Evolutionary conservation across 92 coral and sea anemone species (phyloP).

Genomic region (Parazoanthus swiftii): DNA sequence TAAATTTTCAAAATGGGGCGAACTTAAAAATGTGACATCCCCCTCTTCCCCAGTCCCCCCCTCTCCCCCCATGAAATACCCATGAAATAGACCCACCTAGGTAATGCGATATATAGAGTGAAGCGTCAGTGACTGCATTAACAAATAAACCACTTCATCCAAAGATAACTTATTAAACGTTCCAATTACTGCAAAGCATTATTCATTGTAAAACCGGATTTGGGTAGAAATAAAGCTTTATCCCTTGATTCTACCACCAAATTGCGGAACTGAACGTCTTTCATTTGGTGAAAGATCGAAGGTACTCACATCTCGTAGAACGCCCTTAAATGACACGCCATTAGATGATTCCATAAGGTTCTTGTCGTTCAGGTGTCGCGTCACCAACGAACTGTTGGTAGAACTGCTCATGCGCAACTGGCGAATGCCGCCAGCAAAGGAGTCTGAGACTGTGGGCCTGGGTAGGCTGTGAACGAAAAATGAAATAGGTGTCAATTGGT

Average conservation of each 20-base stretch:
- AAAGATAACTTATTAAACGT: too few relatives aligned
- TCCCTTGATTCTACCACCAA: neutral
- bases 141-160: too few relatives aligned
- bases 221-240: neutral
- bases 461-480: conserved; percentile 51
- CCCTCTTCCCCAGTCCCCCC: too few relatives aligned
- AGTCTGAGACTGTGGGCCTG: conserved; percentile 49
- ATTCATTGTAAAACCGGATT: too few relatives aligned
- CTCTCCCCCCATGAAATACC: too few relatives aligned
- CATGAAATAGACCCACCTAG: too few relatives aligned
- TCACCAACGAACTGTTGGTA: conserved; percentile 45
- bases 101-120: too few relatives aligned
- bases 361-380: conserved; percentile 62
- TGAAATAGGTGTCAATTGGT: neutral
- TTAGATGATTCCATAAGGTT: conserved; percentile 52
- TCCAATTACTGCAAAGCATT: neutral
- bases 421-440: conserved; percentile 76
- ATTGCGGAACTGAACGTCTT: too few relatives aligned
- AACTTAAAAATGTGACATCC: too few relatives aligned
- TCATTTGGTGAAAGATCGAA: too few relatives aligned
- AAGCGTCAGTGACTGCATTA: too few relatives aligned
- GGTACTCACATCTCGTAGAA: conserved; percentile 65
- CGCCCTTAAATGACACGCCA: conserved; percentile 72
- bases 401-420: conserved; percentile 61
- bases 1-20: too few relatives aligned